Evolutionary conservation across 2,888 invertebrate species (phyloP).

Genomic region (Nysson spinosus): DNA sequence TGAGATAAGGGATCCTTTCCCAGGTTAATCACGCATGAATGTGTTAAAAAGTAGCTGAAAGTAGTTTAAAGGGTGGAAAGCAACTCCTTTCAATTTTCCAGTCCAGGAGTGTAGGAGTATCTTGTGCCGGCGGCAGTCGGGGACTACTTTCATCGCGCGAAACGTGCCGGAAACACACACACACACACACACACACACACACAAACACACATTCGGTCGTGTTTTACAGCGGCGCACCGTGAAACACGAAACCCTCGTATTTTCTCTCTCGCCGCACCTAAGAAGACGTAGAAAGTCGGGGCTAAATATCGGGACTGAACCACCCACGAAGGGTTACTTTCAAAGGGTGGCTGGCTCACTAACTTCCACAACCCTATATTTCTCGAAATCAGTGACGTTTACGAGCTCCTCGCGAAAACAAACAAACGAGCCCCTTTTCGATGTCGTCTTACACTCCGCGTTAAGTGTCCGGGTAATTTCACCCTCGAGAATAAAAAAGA

Average conservation of each 20-base stretch:
- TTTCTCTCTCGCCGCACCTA: not conserved
- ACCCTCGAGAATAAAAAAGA: too few species aligned
- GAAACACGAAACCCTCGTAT: constrained; percentile 12
- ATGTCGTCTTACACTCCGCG: not conserved
- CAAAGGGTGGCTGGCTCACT: constrained; percentile 11
- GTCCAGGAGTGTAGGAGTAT: constrained; percentile 18
- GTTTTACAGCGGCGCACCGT: constrained; percentile 24
- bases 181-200: too few species aligned
- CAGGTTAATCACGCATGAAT: constrained; percentile 8
- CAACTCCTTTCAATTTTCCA: constrained; percentile 40
- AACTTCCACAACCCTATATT: constrained; percentile 30
- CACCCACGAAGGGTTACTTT: constrained; percentile 8
- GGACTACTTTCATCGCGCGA: constrained; percentile 36
- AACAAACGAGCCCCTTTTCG: constrained; percentile 21
- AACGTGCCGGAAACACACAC: constrained; percentile 34
- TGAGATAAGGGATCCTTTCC: too few species aligned
- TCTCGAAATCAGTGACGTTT: constrained; percentile 33
- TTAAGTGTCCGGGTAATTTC: not conserved
- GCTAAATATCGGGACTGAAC: constrained; percentile 25
- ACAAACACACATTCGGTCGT: constrained; percentile 14
- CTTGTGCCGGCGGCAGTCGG: constrained; percentile 2
- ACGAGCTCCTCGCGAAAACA: constrained; percentile 40
- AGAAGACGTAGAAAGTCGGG: constrained; percentile 43
- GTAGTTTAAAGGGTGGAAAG: not conserved
- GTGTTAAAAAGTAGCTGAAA: constrained; percentile 6